Evolutionary conservation across 64 coral and sea anemone species (phyloP), one percentile per base, ranked within the genome.

Genomic region (Stichodactyla helianthus): DNA sequence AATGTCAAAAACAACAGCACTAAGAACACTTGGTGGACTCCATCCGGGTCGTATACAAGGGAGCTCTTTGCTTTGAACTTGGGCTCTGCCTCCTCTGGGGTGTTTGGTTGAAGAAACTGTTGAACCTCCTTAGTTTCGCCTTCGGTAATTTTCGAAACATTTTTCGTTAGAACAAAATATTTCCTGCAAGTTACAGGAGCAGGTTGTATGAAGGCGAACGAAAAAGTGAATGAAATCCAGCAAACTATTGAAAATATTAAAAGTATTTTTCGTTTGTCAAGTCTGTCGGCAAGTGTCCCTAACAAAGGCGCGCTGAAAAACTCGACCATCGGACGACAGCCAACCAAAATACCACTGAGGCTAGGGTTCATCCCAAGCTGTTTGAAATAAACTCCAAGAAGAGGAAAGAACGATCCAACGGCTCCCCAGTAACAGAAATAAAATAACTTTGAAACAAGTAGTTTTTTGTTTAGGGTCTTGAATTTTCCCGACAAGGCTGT

Each of bases 361-460:
- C 90, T 92, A 13, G 97, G 97, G 61, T 94, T 99, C 97, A 99
- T 99, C 19, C 97, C 97, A 20, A 99, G 90, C 76, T 99, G 97
- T 86, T 99, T 99, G 54, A 99, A 99, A 79, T 99, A 99, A 31
- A 99, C 97, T 51, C 97, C 97, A 12, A 99, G 91, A 63, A 99
- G 90, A 54, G 97, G 97, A 50, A 99, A 94, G 92, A 99, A 99
- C 64, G 97, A 99, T 10, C 97, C 97, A 83, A 99, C 93, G 50
- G 97, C 97, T 90, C 97, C 97, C 97, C 97, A 99, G 82, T 99
- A 99, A 78, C 93, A 99, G 86, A 99, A 99, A 88, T 99, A 99
- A 86, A 99, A 99, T 26, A 95, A 52, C 78, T 99, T 99, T 16
- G 97, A 99, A 59, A 95, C 93, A 35, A 99, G 79, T 16, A 99